phyloP scores from a whole-genome alignment of 2,888 invertebrate species.

The Acrocyrtus sp. region DNA sequence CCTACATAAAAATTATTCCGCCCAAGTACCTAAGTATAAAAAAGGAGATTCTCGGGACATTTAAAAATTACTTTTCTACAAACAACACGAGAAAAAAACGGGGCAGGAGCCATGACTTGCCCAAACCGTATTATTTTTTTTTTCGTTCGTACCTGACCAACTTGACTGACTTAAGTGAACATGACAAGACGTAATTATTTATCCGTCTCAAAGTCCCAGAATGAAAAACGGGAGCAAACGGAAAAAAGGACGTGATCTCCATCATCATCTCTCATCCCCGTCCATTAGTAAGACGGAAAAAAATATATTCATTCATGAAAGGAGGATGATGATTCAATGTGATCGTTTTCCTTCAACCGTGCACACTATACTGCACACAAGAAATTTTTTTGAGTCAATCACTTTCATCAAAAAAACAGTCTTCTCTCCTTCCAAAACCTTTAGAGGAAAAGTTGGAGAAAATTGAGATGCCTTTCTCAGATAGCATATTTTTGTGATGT shows the following conservation, averaged over 20 bases:
- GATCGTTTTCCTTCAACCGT: not conserved
- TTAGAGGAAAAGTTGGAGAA: too few species aligned
- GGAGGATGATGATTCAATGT: not conserved
- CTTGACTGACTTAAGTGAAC: not conserved
- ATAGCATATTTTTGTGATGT: conserved; percentile 9
- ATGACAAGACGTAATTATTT: conserved; percentile 14
- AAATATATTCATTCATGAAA: conserved; percentile 40
- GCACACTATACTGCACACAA: too few species aligned
- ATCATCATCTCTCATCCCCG: not conserved
- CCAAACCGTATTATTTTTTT: too few species aligned
- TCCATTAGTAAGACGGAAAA: too few species aligned
- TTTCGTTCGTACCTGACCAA: not conserved
- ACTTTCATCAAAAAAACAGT: too few species aligned
- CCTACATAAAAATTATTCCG: too few species aligned
- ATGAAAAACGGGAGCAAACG: conserved; percentile 25
- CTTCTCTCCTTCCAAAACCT: too few species aligned
- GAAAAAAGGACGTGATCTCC: conserved; percentile 12
- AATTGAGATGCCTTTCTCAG: conserved; percentile 7
- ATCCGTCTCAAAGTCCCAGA: not conserved
- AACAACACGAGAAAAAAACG: too few species aligned
- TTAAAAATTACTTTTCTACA: too few species aligned
- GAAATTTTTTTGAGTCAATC: not conserved
- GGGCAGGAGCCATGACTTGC: too few species aligned
- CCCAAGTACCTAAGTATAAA: too few species aligned
- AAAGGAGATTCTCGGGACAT: too few species aligned